A percentile compares a stretch with the other conserved stretches of the same genome.
Conservation (phyloP, 2,797 vertebrate species). For the Lepidocolaptes lacrymiger region DNA sequence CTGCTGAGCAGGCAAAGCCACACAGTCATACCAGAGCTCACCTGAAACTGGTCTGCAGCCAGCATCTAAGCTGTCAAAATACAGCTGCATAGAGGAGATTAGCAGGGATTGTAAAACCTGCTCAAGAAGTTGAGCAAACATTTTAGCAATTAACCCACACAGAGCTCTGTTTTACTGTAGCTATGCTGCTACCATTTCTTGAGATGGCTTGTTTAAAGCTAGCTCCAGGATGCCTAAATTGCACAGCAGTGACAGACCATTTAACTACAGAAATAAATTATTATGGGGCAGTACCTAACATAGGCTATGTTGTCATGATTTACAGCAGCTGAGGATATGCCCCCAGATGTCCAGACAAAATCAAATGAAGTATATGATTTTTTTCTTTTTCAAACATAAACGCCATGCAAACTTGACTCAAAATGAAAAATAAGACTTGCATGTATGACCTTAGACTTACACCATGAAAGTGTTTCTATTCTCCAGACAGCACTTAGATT, state of each 20-base stretch:
- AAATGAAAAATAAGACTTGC: neutral
- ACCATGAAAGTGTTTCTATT: neutral
- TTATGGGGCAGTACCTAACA: neutral
- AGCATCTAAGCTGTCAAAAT: constrained; percentile 39
- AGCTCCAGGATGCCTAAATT: neutral
- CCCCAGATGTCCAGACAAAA: constrained; percentile 18
- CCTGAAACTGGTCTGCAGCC: constrained; percentile 44
- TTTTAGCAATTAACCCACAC: constrained; percentile 51
- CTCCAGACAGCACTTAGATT: neutral
- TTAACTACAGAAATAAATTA: constrained; percentile 42
- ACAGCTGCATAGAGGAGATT: constrained; percentile 57
- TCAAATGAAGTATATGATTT: neutral
- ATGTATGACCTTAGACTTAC: neutral
- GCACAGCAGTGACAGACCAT: neutral
- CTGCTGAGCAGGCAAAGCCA: neutral
- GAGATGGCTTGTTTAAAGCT: neutral
- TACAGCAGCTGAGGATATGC: constrained; percentile 37
- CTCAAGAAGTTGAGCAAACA: constrained; percentile 59
- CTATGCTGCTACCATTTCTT: neutral
- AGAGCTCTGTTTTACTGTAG: neutral
- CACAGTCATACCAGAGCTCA: neutral
- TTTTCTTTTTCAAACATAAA: neutral
- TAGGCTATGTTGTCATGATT: constrained; percentile 15
- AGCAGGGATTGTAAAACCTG: constrained; percentile 57
- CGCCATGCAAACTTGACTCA: neutral